Evolutionary conservation across 2,888 invertebrate genomes (phyloP).

Genomic region (Rotaria socialis): DNA sequence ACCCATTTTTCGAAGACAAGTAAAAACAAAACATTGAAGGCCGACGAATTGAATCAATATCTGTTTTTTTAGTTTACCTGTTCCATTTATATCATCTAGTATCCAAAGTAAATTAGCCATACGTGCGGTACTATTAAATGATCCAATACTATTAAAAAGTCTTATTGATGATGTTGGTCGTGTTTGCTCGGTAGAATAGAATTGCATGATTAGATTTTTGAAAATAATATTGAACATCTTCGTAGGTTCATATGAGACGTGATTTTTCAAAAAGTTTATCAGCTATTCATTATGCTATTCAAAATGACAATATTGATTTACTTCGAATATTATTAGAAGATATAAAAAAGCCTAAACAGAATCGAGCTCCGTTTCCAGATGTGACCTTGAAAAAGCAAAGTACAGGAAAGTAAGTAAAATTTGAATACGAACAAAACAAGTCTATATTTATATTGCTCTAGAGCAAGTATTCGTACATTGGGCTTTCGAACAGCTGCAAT

Average conservation of each 20-base stretch:
- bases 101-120: constrained; percentile 58
- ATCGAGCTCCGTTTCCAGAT: not conserved
- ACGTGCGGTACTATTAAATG: constrained; percentile 54
- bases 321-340: constrained; percentile 40
- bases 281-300: constrained; percentile 39
- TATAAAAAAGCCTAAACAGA: not conserved
- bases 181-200: constrained; percentile 50
- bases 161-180: constrained; percentile 50
- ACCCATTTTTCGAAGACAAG: constrained; percentile 60
- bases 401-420: not conserved
- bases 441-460: not conserved
- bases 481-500: constrained; percentile 15
- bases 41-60: constrained; percentile 22
- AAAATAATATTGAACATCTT: not conserved
- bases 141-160: constrained; percentile 51
- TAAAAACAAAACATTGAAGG: constrained; percentile 47
- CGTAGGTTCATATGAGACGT: not conserved
- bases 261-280: constrained; percentile 13
- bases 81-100: constrained; percentile 60
- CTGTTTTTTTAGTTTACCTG: constrained; percentile 53
- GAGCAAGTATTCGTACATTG: not conserved
- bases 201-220: not conserved
- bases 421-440: no score
- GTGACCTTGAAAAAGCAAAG: not conserved
- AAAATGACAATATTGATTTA: constrained; percentile 21